phyloP scores from a whole-genome alignment of 2,888 invertebrate species.

The Scaptomyza reducta region DNA sequence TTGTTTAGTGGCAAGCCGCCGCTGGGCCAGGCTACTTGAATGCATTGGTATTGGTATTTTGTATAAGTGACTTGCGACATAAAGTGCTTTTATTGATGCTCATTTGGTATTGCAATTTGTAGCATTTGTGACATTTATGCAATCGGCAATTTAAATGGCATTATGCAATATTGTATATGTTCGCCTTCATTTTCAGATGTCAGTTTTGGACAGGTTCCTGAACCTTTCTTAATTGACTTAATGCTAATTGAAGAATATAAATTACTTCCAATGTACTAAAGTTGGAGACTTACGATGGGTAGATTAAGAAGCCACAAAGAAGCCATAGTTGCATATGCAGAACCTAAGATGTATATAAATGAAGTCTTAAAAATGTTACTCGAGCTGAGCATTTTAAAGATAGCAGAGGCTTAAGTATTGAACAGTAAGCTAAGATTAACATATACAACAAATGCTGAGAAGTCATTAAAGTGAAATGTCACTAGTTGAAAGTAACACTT shows the following conservation, averaged over 20 bases:
- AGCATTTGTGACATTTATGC: conserved; percentile 80
- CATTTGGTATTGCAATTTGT: conserved; percentile 78
- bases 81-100: conserved; percentile 79
- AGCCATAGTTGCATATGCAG: conserved; percentile 32
- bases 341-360: conserved; percentile 4
- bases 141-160: conserved; percentile 69
- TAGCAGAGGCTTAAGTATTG: conserved; percentile 11
- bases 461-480: conserved; percentile 31
- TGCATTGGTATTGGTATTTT: conserved; percentile 19
- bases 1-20: conserved; percentile 61
- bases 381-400: conserved; percentile 12
- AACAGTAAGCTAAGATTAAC: conserved; percentile 18
- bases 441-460: background rate
- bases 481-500: conserved; percentile 8
- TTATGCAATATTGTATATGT: conserved; percentile 65
- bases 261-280: background rate
- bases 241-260: conserved; percentile 15
- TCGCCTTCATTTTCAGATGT: conserved; percentile 8
- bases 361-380: conserved; percentile 53
- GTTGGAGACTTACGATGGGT: background rate
- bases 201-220: conserved; percentile 22
- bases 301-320: conserved; percentile 23
- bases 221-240: conserved; percentile 41
- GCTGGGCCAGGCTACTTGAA: conserved; percentile 66
- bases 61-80: conserved; percentile 74